Evolutionary conservation across 2,888 invertebrate genomes (phyloP), one percentile per base, ranked within the genome.

Genomic region (Anthrax anthrax): DNA sequence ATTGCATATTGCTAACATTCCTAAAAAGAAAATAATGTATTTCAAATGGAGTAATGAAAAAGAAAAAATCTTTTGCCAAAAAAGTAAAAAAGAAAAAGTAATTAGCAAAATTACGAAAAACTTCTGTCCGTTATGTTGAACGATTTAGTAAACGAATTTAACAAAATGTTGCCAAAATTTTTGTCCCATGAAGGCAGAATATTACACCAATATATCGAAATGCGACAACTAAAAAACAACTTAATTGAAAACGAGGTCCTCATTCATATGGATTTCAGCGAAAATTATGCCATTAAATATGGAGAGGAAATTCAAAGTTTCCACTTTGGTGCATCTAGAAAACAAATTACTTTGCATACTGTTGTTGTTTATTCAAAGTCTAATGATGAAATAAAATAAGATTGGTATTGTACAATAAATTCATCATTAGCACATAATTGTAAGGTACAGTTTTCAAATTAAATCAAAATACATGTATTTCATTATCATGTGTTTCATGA

Each of bases 211-310:
- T 36, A 42, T n/a, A 18, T 14, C 18, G 12, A 10, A 34, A 42
- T 42, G 10, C 14, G 19, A 16, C 6, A 18, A 14, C 12, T 42
- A n/a, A 42, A 36, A 18, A 19, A 42, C 16, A 42, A 42, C 18
- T 42, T 42, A 17, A 32, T 4, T 5, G 18, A 29, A 42, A 18
- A 42, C n/a, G 42, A 42, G 3, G 34, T 34, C 4, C 42, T 42
- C 8, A 42, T 42, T 12, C 42, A 36, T 36, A 34, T 36, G 34
- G 42, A 42, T 18, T 42, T 42, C 19, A 42, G 42, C 32, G 42
- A 42, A 36, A 42, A 42, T 14, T 42, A 36, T 42, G 14, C 18
- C 34, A 39, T 23, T 14, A 42, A 42, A 29, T 42, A 32, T 29
- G 16, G 29, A n/a, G 17, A 42, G 16, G 34, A 42, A 18, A 42